These are phyloP conservation scores for Phrynocephalus vlangalii DNA, from an alignment of 2,797 vertebrate genomes.

Conservation along the genomic window DNA sequence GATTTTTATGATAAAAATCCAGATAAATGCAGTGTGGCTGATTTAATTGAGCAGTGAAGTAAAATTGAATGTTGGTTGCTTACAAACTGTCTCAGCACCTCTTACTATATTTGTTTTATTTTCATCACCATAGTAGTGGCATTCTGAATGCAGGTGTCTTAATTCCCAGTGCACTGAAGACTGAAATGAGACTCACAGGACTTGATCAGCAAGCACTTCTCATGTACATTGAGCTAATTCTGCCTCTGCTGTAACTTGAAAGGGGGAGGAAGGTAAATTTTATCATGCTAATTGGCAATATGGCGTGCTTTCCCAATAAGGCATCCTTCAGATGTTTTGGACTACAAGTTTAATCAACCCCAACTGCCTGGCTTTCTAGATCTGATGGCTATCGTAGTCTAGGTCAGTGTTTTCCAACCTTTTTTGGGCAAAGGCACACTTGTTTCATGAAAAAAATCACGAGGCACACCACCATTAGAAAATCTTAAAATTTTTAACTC, in stretches of 20 bases:
- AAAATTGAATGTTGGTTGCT: not conserved
- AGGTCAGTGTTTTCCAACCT: too few species aligned
- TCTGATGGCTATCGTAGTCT: not conserved
- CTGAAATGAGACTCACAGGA: not conserved
- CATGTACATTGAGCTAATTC: not conserved
- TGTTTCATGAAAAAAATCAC: too few species aligned
- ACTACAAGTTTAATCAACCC: not conserved
- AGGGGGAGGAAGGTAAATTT: not conserved
- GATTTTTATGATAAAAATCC: slow-evolving; percentile 28
- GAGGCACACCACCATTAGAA: too few species aligned
- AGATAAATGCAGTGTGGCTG: not conserved
- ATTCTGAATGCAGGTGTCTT: not conserved
- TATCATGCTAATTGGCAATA: not conserved
- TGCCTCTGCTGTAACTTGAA: not conserved
- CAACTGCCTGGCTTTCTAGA: not conserved
- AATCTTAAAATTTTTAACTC: too few species aligned
- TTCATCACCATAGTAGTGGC: not conserved
- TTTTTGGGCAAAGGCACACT: too few species aligned
- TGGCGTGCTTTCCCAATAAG: not conserved
- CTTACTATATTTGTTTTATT: not conserved
- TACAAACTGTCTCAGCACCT: not conserved
- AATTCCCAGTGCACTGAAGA: not conserved
- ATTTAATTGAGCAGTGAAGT: slow-evolving; percentile 2
- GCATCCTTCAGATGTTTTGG: not conserved
- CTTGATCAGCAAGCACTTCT: not conserved